phyloP scores from a whole-genome alignment of 2,113 vertebrate species.

The Brienomyrus longianalis region DNA sequence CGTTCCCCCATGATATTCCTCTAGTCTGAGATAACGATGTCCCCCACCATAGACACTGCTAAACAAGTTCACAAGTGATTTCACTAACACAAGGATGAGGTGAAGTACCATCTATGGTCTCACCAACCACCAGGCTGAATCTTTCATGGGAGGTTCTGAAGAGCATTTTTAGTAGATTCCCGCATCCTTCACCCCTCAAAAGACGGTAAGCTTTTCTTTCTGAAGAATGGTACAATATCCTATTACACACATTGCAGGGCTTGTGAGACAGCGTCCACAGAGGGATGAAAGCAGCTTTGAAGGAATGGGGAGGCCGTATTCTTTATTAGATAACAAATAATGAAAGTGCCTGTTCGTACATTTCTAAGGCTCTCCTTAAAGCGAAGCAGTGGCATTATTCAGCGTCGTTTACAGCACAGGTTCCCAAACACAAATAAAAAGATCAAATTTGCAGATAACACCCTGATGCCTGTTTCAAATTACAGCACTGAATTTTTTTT shows the following conservation, averaged over 20 bases:
- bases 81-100: background rate
- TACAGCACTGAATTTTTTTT: no score
- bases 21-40: background rate
- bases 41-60: background rate
- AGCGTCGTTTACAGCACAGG: background rate
- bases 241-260: background rate
- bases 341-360: background rate
- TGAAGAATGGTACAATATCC: background rate
- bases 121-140: background rate
- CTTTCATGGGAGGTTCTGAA: background rate
- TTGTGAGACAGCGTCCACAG: background rate
- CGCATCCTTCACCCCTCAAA: background rate
- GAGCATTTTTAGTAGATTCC: background rate
- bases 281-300: background rate
- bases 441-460: no score
- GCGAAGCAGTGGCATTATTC: background rate
- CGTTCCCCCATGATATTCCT: background rate
- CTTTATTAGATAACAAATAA: background rate
- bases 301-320: background rate
- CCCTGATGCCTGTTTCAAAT: no score
- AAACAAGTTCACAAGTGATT: background rate
- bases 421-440: background rate
- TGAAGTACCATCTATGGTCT: background rate
- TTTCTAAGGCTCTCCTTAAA: background rate
- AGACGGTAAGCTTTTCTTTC: background rate